phyloP scores from a whole-genome alignment of 2,797 vertebrate species.

The Euthynnus affinis region DNA sequence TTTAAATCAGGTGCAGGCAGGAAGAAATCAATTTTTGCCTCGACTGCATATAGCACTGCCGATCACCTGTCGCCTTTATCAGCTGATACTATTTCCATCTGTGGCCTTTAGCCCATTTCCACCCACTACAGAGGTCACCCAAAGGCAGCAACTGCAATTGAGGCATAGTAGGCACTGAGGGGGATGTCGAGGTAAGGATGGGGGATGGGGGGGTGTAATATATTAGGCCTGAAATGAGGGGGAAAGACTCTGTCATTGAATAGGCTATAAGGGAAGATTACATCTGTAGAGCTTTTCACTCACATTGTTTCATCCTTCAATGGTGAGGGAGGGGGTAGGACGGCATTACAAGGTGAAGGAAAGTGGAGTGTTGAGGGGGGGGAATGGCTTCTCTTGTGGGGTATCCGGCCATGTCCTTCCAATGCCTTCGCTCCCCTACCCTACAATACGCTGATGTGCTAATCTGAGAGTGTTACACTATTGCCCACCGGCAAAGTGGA shows the following conservation, averaged over 20 bases:
- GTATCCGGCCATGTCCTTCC: constrained; percentile 62
- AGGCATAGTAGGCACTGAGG: constrained; percentile 26
- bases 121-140: constrained; percentile 56
- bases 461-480: constrained; percentile 47
- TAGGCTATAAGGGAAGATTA: constrained; percentile 49
- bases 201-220: constrained; percentile 27
- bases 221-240: constrained; percentile 64
- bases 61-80: constrained; percentile 64
- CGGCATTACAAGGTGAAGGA: constrained; percentile 11
- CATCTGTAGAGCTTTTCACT: constrained; percentile 45
- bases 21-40: constrained; percentile 50
- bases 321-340: constrained; percentile 22
- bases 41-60: constrained; percentile 23
- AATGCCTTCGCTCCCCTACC: constrained; percentile 23
- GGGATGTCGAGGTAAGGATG: constrained; percentile 6
- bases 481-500: constrained; percentile 47
- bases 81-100: constrained; percentile 60
- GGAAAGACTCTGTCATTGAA: constrained; percentile 48
- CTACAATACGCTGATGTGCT: constrained; percentile 50
- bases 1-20: constrained; percentile 35
- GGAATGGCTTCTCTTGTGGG: constrained; percentile 8
- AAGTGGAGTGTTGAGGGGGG: constrained; percentile 11
- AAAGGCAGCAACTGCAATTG: constrained; percentile 54
- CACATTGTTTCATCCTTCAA: constrained; percentile 44
- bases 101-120: constrained; percentile 57